Evolutionary conservation across 1,140 invertebrate species (phyloP), one percentile per base, ranked within the genome.

Genomic region (Drosophila parvula): DNA sequence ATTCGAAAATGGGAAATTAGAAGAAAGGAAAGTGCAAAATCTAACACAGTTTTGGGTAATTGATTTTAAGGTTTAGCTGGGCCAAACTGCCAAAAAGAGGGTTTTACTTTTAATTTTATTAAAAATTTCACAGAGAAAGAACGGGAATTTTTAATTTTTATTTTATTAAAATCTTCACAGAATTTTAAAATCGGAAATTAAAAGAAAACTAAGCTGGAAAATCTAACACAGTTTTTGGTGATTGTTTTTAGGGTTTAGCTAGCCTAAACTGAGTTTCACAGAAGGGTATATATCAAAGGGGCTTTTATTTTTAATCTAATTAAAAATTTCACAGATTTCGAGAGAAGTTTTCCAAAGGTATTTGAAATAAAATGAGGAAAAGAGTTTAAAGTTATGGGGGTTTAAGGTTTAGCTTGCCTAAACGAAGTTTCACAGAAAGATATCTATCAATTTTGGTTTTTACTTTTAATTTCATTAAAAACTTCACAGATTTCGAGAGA

Each of bases 61-160:
- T 14, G 3, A 1, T 28, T 57, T 43, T 57, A 57, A 28, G 8
- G 36, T 57, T 57, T 16, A 57, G 36, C 3, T 57, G 7, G 14
- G 22, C 55, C 28, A 43, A 57, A 43, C 55, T 41, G 5, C 5
- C 27, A 30, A 43, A 61, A 27, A 12, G 3, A 12, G 43, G 34
- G 10, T 48, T 62, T 67, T 48, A 68, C 9, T 68, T 68, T 68
- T 8, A 63, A 67, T 67, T 67, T 8, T 14, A 67, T 67, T 40
- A 27, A 62, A 67, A 48, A 9, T 48, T 67, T 67, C 57, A 67
- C 56, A 61, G 56, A 34, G 27, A 48, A 0, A 5, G 5, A 4
- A 5, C 3, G 5, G 9, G 4, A 14, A 28, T 28, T 48, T 47
- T 47, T n/a, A n/a, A n/a, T n/a, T n/a, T n/a, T n/a, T n/a, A n/a